phyloP scores from a whole-genome alignment of 2,888 invertebrate genomes.

The Zeuzera pyrina region DNA sequence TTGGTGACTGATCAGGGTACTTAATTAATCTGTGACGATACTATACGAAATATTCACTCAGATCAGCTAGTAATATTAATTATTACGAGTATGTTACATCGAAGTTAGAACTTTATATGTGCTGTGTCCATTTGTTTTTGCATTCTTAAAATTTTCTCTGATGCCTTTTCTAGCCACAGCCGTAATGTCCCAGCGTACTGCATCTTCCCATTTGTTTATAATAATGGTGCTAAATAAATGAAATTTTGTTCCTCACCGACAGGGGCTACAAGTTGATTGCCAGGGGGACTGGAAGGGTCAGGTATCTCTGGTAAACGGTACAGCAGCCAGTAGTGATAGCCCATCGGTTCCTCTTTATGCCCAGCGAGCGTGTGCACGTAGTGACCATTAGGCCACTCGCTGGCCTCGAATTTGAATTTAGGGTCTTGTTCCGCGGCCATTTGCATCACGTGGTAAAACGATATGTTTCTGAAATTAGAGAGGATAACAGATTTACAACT shows the following conservation, averaged over 20 bases:
- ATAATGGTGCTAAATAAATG: background rate
- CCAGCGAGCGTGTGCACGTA: conserved; percentile 91
- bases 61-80: too few relatives aligned
- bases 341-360: conserved; percentile 85
- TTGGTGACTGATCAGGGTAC: too few relatives aligned
- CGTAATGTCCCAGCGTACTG: too few relatives aligned
- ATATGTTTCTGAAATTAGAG: conserved; percentile 68
- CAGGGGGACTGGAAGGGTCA: conserved; percentile 85
- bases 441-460: conserved; percentile 84
- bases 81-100: too few relatives aligned
- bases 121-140: too few relatives aligned
- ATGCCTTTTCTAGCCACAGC: too few relatives aligned
- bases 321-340: conserved; percentile 92
- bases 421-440: conserved; percentile 87
- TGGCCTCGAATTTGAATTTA: conserved; percentile 81
- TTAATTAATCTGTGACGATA: too few relatives aligned
- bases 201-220: too few relatives aligned
- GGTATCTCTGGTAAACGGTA: conserved; percentile 87
- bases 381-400: conserved; percentile 94
- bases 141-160: too few relatives aligned
- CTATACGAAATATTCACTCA: too few relatives aligned
- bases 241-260: conserved; percentile 75
- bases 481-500: background rate
- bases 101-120: too few relatives aligned
- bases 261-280: conserved; percentile 89